Percentiles rank a stretch among this genome's conserved stretches.
These are phyloP conservation scores for Papilio polytes DNA, from an alignment of 1,140 invertebrate genomes.

Conservation along the genomic window DNA sequence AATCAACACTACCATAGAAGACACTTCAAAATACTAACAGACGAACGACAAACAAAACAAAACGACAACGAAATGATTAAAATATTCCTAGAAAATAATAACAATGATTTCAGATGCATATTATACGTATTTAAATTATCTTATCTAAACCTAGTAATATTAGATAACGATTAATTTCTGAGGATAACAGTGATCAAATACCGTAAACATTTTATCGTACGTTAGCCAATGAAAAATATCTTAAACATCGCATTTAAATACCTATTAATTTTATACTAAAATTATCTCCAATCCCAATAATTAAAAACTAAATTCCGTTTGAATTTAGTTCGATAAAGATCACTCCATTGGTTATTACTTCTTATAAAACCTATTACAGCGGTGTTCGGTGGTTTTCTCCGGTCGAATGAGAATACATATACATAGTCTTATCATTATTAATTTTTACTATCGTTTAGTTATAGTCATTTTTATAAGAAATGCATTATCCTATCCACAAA, in stretches of 20 bases:
- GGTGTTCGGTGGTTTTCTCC: too few species aligned
- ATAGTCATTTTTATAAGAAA: not conserved
- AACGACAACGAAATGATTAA: not conserved
- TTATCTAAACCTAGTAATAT: slow-evolving; percentile 1
- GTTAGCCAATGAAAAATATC: slow-evolving; percentile 6
- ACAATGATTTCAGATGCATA: slow-evolving; percentile 21
- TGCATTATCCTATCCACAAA: not conserved
- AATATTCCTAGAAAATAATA: slow-evolving; percentile 8
- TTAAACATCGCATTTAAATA: not conserved
- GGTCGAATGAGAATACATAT: not conserved
- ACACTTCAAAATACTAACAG: too few species aligned
- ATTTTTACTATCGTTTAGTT: not conserved
- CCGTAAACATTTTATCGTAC: slow-evolving; percentile 6
- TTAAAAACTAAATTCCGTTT: not conserved
- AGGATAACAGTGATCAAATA: slow-evolving; percentile 22
- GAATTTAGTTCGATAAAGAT: not conserved
- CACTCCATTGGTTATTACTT: not conserved
- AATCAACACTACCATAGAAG: too few species aligned
- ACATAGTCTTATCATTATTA: not conserved
- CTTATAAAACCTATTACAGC: too few species aligned
- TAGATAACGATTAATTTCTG: slow-evolving; percentile 20
- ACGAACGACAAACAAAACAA: too few species aligned
- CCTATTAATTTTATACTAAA: not conserved
- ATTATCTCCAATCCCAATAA: not conserved
- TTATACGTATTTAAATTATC: slow-evolving; percentile 7